Evolutionary conservation across 2,797 vertebrate genomes (phyloP).

Genomic region (Bradypodion ventrale): DNA sequence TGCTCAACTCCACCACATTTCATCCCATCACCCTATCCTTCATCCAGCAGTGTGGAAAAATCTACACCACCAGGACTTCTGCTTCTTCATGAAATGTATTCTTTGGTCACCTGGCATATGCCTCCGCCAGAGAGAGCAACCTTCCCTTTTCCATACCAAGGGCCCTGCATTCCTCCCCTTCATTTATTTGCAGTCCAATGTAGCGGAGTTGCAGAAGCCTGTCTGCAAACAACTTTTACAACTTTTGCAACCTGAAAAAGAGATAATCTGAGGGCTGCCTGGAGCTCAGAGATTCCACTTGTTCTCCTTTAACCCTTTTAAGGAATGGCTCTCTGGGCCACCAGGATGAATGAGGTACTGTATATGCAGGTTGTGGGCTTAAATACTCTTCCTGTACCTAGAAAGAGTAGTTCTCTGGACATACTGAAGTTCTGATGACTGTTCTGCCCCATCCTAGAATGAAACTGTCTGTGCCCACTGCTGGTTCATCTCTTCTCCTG

Average conservation of each 20-base stretch:
- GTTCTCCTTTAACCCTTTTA: not conserved
- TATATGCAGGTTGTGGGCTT: conserved; percentile 45
- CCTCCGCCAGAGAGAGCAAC: conserved; percentile 4
- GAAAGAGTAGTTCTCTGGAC: conserved; percentile 13
- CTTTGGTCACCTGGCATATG: conserved; percentile 35
- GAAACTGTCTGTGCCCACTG: not conserved
- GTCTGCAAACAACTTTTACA: conserved; percentile 44
- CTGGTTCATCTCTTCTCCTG: not conserved
- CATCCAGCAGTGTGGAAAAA: conserved; percentile 42
- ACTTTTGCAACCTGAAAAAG: conserved; percentile 14
- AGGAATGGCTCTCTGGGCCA: conserved; percentile 30
- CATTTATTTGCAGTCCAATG: conserved; percentile 34
- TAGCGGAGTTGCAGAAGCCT: conserved; percentile 39
- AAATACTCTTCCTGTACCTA: conserved; percentile 8
- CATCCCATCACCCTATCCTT: conserved; percentile 39
- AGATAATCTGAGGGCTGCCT: conserved; percentile 13
- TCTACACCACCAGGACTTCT: conserved; percentile 55
- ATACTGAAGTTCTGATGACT: not conserved
- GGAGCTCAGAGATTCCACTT: conserved; percentile 14
- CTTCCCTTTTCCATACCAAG: conserved; percentile 11
- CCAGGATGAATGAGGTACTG: conserved; percentile 40
- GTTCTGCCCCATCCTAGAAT: conserved; percentile 1
- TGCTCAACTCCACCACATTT: conserved; percentile 49
- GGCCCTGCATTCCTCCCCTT: not conserved
- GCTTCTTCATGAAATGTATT: conserved; percentile 53